These are phyloP conservation scores for Lonchura striata DNA, from an alignment of 2,113 vertebrate species.

Conservation along the genomic window DNA sequence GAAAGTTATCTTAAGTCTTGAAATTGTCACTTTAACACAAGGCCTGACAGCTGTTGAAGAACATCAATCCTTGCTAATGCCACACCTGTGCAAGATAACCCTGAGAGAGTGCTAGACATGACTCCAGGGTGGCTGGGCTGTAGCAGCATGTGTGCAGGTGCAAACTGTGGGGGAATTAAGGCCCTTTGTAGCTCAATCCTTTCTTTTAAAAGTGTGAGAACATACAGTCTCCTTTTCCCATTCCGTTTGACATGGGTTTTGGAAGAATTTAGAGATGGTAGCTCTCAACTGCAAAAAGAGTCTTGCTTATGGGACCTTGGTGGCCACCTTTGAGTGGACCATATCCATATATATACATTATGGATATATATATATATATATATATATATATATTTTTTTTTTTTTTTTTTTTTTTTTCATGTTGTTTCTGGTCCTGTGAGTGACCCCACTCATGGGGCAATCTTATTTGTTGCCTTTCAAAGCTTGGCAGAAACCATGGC, in stretches of 20 bases:
- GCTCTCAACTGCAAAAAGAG: not conserved
- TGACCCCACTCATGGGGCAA: no score
- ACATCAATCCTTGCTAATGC: not conserved
- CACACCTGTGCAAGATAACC: not conserved
- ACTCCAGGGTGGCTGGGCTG: not conserved
- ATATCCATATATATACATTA: no score
- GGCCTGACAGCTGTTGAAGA: not conserved
- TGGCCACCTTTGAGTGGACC: not conserved
- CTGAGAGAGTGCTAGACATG: not conserved
- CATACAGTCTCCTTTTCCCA: rapidly evolving
- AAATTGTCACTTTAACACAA: not conserved
- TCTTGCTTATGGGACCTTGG: not conserved
- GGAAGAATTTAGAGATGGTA: not conserved
- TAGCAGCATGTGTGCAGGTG: not conserved
- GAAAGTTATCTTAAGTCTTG: not conserved
- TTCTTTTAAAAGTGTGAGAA: not conserved
- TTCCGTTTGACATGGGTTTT: not conserved
- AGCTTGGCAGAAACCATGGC: not conserved
- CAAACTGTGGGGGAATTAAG: no score
- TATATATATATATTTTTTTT: no score
- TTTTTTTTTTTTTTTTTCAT: no score
- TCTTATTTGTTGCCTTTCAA: not conserved
- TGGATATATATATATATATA: no score
- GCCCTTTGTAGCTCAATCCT: not conserved
- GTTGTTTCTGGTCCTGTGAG: not conserved